These are phyloP conservation scores for Callaeas wilsoni DNA, from an alignment of 2,113 vertebrate genomes.

Conservation along the genomic window DNA sequence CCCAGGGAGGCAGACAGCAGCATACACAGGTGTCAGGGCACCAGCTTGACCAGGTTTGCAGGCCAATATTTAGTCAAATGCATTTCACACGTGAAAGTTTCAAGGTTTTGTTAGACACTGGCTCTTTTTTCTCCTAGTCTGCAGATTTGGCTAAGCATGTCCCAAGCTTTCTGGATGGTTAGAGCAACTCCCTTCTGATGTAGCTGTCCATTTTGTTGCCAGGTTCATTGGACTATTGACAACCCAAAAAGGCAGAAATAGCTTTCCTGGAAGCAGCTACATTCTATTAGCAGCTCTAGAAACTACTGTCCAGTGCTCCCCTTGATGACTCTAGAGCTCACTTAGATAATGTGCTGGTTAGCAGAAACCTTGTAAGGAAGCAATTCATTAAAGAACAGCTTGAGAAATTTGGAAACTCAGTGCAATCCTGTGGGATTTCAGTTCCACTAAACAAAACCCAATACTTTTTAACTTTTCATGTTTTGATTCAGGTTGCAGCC, in stretches of 20 bases:
- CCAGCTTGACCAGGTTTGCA: background rate
- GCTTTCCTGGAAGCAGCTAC: background rate
- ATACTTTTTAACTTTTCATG: background rate
- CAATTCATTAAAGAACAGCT: background rate
- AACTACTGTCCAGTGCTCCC: background rate
- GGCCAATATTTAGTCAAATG: background rate
- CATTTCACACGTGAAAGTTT: background rate
- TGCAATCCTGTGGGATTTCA: background rate
- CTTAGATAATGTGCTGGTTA: background rate
- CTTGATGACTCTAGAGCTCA: background rate
- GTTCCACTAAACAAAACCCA: background rate
- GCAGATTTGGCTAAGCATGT: background rate
- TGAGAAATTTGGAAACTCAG: background rate
- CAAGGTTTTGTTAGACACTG: background rate
- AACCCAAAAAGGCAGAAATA: background rate
- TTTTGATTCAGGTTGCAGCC: background rate
- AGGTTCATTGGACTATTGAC: background rate
- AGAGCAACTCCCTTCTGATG: fast-evolving
- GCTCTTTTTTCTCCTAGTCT: background rate
- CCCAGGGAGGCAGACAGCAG: background rate
- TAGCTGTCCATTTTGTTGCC: background rate
- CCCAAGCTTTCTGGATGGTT: background rate
- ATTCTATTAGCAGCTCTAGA: background rate
- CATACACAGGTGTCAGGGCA: background rate
- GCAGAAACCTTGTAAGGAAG: background rate